A percentile compares a stretch with the other conserved stretches of the same genome.
These are phyloP conservation scores for Orientallactaga bullata DNA, from an alignment of 2,113 vertebrate genomes.

Conservation along the genomic window DNA sequence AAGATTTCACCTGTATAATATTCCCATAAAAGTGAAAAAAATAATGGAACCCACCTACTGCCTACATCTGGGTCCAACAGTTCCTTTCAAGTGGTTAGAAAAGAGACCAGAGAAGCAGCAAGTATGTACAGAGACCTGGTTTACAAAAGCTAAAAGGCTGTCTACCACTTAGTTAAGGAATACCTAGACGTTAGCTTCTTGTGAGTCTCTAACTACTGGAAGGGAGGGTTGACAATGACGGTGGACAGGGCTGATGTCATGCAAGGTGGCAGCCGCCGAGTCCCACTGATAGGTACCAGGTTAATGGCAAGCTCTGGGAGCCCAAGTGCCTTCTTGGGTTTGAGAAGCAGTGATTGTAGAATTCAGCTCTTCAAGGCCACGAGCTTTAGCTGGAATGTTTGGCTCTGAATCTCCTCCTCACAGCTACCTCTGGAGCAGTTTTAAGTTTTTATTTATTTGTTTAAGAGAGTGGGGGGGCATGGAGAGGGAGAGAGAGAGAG, in stretches of 20 bases:
- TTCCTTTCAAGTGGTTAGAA: neutral
- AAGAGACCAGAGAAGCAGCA: slow-evolving; percentile 13
- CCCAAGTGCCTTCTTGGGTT: neutral
- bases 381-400: neutral
- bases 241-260: neutral
- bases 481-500: too few relatives aligned
- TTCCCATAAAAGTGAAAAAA: slow-evolving; percentile 10
- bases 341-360: fast-evolving
- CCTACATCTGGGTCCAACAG: neutral
- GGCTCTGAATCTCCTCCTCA: neutral
- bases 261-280: neutral
- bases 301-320: neutral
- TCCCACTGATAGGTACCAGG: neutral
- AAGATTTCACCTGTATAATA: slow-evolving; percentile 48
- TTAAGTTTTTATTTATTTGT: neutral
- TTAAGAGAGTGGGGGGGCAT: too few relatives aligned
- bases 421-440: neutral
- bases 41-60: neutral
- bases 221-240: slow-evolving; percentile 2
- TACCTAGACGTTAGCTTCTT: neutral
- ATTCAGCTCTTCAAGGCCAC: neutral
- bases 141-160: slow-evolving; percentile 4
- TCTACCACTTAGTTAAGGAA: neutral
- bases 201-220: neutral
- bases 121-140: neutral